Percentiles rank a stretch among this genome's conserved stretches.
Evolutionary conservation across 2,113 vertebrate genomes (phyloP).

Genomic region (Aphyosemion australe): DNA sequence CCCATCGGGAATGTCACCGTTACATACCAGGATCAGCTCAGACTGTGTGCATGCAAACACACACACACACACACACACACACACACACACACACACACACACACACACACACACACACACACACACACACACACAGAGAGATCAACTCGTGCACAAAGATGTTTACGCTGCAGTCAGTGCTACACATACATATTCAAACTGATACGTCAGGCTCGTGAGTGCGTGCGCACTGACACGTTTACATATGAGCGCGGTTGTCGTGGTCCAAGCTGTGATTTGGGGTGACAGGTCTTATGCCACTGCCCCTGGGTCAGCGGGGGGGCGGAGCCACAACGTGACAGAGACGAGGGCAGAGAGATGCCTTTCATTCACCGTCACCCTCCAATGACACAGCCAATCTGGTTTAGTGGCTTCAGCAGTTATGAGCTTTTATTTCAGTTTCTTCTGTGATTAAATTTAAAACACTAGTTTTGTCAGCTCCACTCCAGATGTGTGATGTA

Average conservation of each 20-base stretch:
- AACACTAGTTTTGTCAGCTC: neutral
- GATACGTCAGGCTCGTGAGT: slow-evolving; percentile 59
- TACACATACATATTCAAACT: slow-evolving; percentile 65
- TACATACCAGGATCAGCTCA: slow-evolving; percentile 50
- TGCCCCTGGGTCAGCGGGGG: slow-evolving; percentile 54
- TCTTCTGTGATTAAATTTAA: neutral
- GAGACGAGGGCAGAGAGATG: slow-evolving; percentile 26
- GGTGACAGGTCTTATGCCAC: slow-evolving; percentile 70
- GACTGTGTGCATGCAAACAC: slow-evolving; percentile 21
- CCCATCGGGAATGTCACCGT: slow-evolving; percentile 79
- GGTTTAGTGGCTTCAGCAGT: neutral
- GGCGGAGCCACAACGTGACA: slow-evolving; percentile 62
- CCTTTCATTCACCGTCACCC: slow-evolving; percentile 55
- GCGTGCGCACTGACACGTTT: slow-evolving; percentile 68
- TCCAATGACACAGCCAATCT: slow-evolving; percentile 28
- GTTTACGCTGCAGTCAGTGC: slow-evolving; percentile 60
- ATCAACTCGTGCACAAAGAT: slow-evolving; percentile 23
- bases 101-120: slow-evolving; percentile 29
- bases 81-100: slow-evolving; percentile 31
- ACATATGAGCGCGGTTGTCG: slow-evolving; percentile 60
- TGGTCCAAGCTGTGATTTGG: slow-evolving; percentile 51
- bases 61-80: slow-evolving; percentile 28
- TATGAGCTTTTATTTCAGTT: slow-evolving; percentile 14
- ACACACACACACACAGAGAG: slow-evolving; percentile 27
- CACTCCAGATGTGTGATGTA: neutral